Evolutionary conservation across 2,797 vertebrate genomes (phyloP), one percentile per base, ranked within the genome.

Genomic region (Chromis chromis): DNA sequence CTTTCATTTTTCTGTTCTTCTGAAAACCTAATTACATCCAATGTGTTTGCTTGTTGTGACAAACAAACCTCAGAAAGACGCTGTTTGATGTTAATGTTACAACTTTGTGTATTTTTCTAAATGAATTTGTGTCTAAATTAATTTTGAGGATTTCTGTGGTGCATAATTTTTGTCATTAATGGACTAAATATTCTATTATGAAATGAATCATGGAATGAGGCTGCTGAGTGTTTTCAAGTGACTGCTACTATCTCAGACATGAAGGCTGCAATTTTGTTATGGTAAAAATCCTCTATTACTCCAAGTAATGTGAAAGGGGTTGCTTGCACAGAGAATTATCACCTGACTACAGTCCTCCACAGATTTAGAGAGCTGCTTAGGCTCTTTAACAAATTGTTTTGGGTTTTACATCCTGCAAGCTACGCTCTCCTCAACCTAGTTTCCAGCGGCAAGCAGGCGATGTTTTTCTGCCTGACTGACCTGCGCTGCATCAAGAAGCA

Each of bases 361-460:
- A 36, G 25, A 22, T 55, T 28, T 39, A 46, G 2, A 0, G 4
- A 36, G 40, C 10, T 12, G 5, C 55, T 61, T n/a, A 21, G 10
- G 24, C 14, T 21, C 22, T 42, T 56, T 44, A 33, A 63, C 10
- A 48, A 36, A 36, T 36, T 19, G 14, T 17, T 52, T 54, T 56
- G 19, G 33, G 25, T 60, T 33, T 61, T 42, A 49, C 10, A 56
- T 65, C 27, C 42, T 19, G 24, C 42, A 50, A 28, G 12, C 14
- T 22, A 22, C 24, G 7, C 55, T 60, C 36, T 36, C 16, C 21
- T 54, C 21, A 33, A 24, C 8, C 22, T 16, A 27, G 19, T 42
- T 60, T 53, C 9, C 68, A 56, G 69, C 50, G 46, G 12, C n/a
- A 58, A 11, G 53, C 19, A 44, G 16, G n/a, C n/a, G n/a, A n/a